Base-by-base conservation (phyloP, 2,113 vertebrate genomes). In the Actenoides lindsayi region DNA sequence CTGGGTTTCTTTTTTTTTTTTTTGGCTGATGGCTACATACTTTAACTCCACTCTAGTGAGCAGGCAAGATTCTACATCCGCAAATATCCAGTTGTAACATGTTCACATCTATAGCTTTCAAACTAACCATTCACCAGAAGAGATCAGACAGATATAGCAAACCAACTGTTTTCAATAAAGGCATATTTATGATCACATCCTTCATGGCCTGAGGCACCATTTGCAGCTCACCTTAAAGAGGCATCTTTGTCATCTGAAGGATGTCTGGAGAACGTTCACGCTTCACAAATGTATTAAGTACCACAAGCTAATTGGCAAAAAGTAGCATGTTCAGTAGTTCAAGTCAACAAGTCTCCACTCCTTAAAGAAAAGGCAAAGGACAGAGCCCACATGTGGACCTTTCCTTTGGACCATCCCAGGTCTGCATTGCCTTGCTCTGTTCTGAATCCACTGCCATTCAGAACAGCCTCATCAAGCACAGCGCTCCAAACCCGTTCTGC, bases 11-110 rank as follows among this genome's bases (percentile, higher is more conserved):
- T 53, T 16, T 28, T 64, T 59, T 39, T 31, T 50, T 57, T 64
- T 70, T 41, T 89, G 28, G 76, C 88, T 75, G 3, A 69, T 81
- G 54, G 86, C 64, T 95, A 91, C 80, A 94, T 92, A 91, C 50
- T 95, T 93, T 31, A 93, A 57, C 86, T 89, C 27, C 64, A 53
- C 35, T 56, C 56, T 14, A 87, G 80, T 9, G 7, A 94, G 77
- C 77, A 92, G 80, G 87, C 83, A 92, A 87, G 93, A 92, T 18
- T 42, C 77, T 71, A 87, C 74, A 95, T 82, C 76, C 8, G 17
- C 83, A 91, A 84, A 84, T 14, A 92, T 56, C 95, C 76, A 96
- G 95, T 82, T 16, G 42, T 60, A 95, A 97, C 96, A 95, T 6
- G 96, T 69, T 92, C 77, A 42, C 0, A 2, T 73, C 83, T 84